phyloP scores from a whole-genome alignment of 2,113 vertebrate species.

The Sprattus sprattus region DNA sequence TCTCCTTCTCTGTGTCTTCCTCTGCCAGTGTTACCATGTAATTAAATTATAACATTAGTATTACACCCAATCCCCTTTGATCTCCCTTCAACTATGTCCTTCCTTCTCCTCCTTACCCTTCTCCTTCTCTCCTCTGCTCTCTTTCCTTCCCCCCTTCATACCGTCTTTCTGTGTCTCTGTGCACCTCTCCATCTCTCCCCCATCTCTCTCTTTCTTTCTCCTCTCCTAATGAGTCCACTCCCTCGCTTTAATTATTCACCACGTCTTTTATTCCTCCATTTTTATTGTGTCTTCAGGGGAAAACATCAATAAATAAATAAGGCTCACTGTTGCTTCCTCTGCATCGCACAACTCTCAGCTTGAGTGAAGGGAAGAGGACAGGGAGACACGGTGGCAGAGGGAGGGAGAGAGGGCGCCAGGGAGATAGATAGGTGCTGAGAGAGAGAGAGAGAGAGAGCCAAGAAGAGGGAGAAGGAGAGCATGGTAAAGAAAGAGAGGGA shows the following conservation, averaged over 20 bases:
- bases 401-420: background rate
- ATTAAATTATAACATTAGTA: constrained; percentile 60
- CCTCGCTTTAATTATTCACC: constrained; percentile 72
- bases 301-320: constrained; percentile 75
- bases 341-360: constrained; percentile 33
- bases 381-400: background rate
- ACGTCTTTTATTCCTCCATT: constrained; percentile 60
- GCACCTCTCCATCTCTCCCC: background rate
- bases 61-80: constrained; percentile 44
- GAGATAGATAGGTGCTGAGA: background rate
- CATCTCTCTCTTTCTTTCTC: constrained; percentile 30
- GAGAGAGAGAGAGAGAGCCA: background rate
- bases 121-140: background rate
- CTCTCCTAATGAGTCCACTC: constrained; percentile 67
- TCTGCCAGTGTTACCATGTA: constrained; percentile 32
- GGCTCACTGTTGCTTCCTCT: constrained; percentile 46
- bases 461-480: background rate
- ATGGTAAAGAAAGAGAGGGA: background rate
- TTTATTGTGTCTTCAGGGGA: constrained; percentile 67
- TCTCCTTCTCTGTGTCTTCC: constrained; percentile 13
- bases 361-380: constrained; percentile 10
- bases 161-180: background rate
- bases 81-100: constrained; percentile 48
- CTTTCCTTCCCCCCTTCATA: constrained; percentile 15
- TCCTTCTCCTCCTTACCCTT: constrained; percentile 34